phyloP scores from a whole-genome alignment of 2,888 invertebrate genomes.

The Fragum whitleyi region DNA sequence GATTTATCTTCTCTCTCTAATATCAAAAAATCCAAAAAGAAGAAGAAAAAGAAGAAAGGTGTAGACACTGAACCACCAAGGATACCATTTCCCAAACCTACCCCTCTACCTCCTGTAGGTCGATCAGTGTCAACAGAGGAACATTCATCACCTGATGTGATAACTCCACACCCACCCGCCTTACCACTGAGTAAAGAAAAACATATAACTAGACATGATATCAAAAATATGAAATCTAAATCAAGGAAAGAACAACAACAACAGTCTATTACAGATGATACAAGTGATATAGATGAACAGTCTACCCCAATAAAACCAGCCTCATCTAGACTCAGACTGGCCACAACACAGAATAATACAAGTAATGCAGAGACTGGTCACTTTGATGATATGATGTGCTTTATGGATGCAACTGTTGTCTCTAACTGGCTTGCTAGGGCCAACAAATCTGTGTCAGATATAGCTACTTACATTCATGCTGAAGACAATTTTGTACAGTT shows the following conservation, averaged over 20 bases:
- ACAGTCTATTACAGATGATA: not conserved
- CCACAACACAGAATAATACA: constrained; percentile 10
- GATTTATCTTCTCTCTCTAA: constrained; percentile 39
- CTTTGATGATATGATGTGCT: constrained; percentile 82
- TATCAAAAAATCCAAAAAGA: constrained; percentile 57
- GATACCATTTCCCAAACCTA: constrained; percentile 77
- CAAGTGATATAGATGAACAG: constrained; percentile 40
- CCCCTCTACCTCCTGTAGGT: constrained; percentile 74
- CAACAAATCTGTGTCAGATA: constrained; percentile 77
- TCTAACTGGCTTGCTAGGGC: constrained; percentile 81
- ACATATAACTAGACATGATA: constrained; percentile 13
- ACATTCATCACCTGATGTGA: not conserved
- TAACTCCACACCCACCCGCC: constrained; percentile 21
- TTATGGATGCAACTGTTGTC: constrained; percentile 83
- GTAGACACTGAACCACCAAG: constrained; percentile 60
- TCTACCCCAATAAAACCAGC: constrained; percentile 32
- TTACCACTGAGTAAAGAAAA: constrained; percentile 14
- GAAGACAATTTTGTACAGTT: constrained; percentile 83
- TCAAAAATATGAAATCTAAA: constrained; percentile 3
- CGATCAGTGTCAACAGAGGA: constrained; percentile 52
- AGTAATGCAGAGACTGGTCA: constrained; percentile 68
- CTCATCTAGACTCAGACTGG: constrained; percentile 8
- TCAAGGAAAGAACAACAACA: not conserved
- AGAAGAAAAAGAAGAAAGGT: constrained; percentile 69
- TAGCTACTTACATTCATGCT: constrained; percentile 76